A percentile compares a stretch with the other conserved stretches of the same genome.
Evolutionary conservation across 2,888 invertebrate genomes (phyloP).

Genomic region (Eupithecia insigniata): DNA sequence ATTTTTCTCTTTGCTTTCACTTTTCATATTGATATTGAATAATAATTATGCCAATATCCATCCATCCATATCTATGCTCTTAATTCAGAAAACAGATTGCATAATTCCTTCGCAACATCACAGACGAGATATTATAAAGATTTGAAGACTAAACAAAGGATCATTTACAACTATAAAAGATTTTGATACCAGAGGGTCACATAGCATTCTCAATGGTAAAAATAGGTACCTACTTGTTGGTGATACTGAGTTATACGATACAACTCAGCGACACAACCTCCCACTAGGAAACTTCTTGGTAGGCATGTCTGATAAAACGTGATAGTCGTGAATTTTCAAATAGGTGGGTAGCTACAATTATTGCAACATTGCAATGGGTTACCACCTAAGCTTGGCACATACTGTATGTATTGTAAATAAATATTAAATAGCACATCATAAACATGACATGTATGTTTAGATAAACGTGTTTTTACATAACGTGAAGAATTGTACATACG

Average conservation of each 20-base stretch:
- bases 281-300: conserved; percentile 35
- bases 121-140: conserved; percentile 5
- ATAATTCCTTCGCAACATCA: conserved; percentile 20
- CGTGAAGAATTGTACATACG: conserved; percentile 20
- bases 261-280: too few species aligned
- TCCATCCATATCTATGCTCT: conserved; percentile 2
- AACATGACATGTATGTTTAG: conserved; percentile 7
- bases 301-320: conserved; percentile 41
- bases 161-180: conserved; percentile 27
- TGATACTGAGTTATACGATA: conserved; percentile 29
- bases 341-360: conserved; percentile 14
- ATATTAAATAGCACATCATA: background rate
- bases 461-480: conserved; percentile 31
- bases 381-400: background rate
- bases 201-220: conserved; percentile 25
- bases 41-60: conserved; percentile 14
- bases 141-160: conserved; percentile 38
- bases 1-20: background rate
- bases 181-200: conserved; percentile 28
- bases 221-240: conserved; percentile 12
- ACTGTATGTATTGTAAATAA: background rate
- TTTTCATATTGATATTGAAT: conserved; percentile 25
- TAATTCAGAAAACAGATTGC: conserved; percentile 21
- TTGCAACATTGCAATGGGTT: background rate
- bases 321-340: conserved; percentile 46